A percentile compares a stretch with the other conserved stretches of the same genome.
Conservation (phyloP, 2,888 invertebrate species). For the Eupithecia centaureata region DNA sequence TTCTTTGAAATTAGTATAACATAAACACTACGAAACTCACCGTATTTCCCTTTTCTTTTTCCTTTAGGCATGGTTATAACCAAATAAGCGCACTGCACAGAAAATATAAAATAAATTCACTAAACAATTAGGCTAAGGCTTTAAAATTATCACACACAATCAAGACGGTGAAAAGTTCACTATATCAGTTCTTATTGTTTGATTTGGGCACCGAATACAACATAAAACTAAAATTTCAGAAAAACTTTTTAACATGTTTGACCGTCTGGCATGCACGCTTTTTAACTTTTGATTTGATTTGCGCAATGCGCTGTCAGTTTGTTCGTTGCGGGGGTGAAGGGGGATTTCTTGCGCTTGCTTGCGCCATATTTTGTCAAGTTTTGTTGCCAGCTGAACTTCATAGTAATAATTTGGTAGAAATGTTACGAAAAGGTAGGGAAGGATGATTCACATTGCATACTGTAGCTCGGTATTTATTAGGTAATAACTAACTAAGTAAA, state of each 20-base stretch:
- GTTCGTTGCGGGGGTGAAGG: slow-evolving; percentile 39
- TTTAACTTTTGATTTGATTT: slow-evolving; percentile 61
- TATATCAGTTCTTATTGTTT: slow-evolving; percentile 88
- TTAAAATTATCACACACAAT: slow-evolving; percentile 83
- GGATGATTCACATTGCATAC: no score
- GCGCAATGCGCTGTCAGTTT: slow-evolving; percentile 75
- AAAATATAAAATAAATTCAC: slow-evolving; percentile 82
- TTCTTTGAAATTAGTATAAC: slow-evolving; percentile 40
- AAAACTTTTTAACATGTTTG: slow-evolving; percentile 91
- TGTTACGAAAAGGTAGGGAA: neutral
- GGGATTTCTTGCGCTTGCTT: slow-evolving; percentile 51
- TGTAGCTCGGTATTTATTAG: no score
- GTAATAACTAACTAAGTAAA: no score
- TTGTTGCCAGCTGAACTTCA: slow-evolving; percentile 49
- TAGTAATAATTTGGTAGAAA: neutral
- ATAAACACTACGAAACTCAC: slow-evolving; percentile 71
- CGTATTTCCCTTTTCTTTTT: slow-evolving; percentile 89
- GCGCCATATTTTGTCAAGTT: slow-evolving; percentile 55
- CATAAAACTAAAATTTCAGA: slow-evolving; percentile 87
- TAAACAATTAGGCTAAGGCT: slow-evolving; percentile 74
- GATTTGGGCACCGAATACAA: slow-evolving; percentile 88
- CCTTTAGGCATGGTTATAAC: slow-evolving; percentile 89
- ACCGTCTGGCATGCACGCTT: slow-evolving; percentile 80
- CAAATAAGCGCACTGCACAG: slow-evolving; percentile 64
- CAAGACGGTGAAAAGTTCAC: slow-evolving; percentile 91